Percentiles rank a stretch among this genome's conserved stretches.
Conservation (phyloP, 2,888 invertebrate genomes). For the Limnephilus rhombicus region DNA sequence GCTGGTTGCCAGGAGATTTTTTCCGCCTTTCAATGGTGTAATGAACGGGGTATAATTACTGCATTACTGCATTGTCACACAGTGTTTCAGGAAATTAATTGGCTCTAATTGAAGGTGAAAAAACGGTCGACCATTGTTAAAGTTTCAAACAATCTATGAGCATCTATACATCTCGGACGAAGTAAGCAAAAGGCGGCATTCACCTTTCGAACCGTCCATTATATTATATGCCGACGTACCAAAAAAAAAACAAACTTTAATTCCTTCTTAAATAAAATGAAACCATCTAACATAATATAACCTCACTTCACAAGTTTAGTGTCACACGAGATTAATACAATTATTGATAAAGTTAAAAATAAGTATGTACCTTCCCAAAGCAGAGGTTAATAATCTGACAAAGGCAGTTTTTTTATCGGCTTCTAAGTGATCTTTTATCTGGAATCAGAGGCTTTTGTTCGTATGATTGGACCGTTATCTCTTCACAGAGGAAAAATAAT, state of each 20-base stretch:
- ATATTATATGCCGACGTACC: too few species aligned
- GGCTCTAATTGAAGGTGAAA: slow-evolving; percentile 21
- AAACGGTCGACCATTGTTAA: slow-evolving; percentile 28
- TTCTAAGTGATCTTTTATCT: slow-evolving; percentile 36
- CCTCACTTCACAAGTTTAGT: neutral
- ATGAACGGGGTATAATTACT: slow-evolving; percentile 39
- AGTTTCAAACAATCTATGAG: slow-evolving; percentile 19
- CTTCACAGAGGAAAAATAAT: neutral
- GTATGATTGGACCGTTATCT: slow-evolving; percentile 18
- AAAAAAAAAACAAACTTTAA: neutral
- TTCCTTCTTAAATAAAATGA: neutral
- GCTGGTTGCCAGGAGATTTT: neutral
- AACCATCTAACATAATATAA: neutral
- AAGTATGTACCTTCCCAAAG: neutral
- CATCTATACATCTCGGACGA: slow-evolving; percentile 8
- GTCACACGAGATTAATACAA: neutral
- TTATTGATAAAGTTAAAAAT: neutral
- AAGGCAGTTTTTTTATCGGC: slow-evolving; percentile 3
- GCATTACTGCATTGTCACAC: slow-evolving; percentile 31
- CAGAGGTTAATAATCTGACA: neutral
- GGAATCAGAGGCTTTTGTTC: slow-evolving; percentile 39
- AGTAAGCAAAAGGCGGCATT: slow-evolving; percentile 2
- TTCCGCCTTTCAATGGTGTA: neutral
- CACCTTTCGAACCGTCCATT: neutral
- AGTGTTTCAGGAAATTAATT: slow-evolving; percentile 41